These are phyloP conservation scores for Hemibagrus guttatus DNA, from an alignment of 2,797 vertebrate genomes.

Conservation along the genomic window DNA sequence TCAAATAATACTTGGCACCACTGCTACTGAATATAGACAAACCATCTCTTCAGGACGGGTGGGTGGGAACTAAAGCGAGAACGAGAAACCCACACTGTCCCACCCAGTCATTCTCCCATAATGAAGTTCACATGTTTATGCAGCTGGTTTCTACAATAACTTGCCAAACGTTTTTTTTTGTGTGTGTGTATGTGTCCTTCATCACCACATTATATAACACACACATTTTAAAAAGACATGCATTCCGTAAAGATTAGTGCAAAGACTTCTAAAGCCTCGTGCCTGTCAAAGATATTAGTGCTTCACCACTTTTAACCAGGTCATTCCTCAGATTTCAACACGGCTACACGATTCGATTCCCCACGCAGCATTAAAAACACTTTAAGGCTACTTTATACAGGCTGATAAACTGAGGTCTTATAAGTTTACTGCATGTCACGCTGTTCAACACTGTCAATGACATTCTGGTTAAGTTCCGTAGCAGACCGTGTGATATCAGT, in stretches of 20 bases:
- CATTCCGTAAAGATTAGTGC: constrained; percentile 53
- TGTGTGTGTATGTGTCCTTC: constrained; percentile 25
- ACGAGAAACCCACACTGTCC: constrained; percentile 1
- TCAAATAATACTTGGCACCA: background rate
- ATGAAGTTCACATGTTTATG: constrained; percentile 62
- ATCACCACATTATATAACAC: constrained; percentile 58
- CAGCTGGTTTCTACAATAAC: constrained; percentile 64
- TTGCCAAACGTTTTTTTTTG: constrained; percentile 44
- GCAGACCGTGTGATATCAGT: background rate
- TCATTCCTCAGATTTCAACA: constrained; percentile 57
- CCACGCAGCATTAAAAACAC: background rate
- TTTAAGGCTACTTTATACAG: background rate
- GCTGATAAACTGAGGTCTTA: background rate
- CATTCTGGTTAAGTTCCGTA: background rate
- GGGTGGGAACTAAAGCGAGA: constrained; percentile 11
- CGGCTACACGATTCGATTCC: constrained; percentile 18
- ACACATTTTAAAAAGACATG: constrained; percentile 38
- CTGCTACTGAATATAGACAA: background rate
- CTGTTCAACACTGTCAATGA: background rate
- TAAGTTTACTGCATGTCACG: background rate
- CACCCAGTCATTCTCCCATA: constrained; percentile 45
- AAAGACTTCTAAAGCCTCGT: constrained; percentile 61
- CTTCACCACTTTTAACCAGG: constrained; percentile 51
- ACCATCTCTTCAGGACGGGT: background rate
- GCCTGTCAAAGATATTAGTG: constrained; percentile 62